phyloP scores from a whole-genome alignment of 2,113 vertebrate genomes.

The Beaufortia kweichowensis region DNA sequence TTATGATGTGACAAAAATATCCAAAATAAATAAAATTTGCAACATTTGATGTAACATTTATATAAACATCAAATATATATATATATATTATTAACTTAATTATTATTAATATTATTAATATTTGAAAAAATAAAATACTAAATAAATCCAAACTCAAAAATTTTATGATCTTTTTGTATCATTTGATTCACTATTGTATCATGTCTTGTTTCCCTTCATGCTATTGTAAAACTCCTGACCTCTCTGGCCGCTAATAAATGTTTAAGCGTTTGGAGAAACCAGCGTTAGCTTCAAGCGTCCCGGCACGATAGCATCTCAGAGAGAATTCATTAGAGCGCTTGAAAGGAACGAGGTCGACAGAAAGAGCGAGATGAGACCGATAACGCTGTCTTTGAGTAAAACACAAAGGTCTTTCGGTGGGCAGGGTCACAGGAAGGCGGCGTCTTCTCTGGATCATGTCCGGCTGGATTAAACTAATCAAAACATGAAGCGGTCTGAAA shows the following conservation, averaged over 20 bases:
- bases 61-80: too few relatives aligned
- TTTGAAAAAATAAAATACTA: too few relatives aligned
- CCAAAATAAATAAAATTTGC: too few relatives aligned
- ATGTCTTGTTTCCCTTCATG: conserved; percentile 17
- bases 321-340: neutral
- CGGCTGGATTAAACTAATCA: conserved; percentile 74
- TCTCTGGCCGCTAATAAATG: conserved; percentile 31
- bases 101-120: too few relatives aligned
- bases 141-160: too few relatives aligned
- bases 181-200: neutral
- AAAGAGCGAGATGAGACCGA: neutral
- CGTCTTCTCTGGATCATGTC: conserved; percentile 55
- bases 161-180: too few relatives aligned
- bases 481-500: conserved; percentile 72
- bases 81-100: too few relatives aligned
- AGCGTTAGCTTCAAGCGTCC: conserved; percentile 13
- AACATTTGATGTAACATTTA: too few relatives aligned
- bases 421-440: conserved; percentile 39
- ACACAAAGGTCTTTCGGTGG: conserved; percentile 45
- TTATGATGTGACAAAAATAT: too few relatives aligned
- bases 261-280: conserved; percentile 36
- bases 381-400: conserved; percentile 2
- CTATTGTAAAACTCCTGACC: conserved; percentile 41
- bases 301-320: conserved; percentile 40
- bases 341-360: conserved; percentile 6